phyloP scores from a whole-genome alignment of 2,888 invertebrate species.

The Siphlonurus alternatus region DNA sequence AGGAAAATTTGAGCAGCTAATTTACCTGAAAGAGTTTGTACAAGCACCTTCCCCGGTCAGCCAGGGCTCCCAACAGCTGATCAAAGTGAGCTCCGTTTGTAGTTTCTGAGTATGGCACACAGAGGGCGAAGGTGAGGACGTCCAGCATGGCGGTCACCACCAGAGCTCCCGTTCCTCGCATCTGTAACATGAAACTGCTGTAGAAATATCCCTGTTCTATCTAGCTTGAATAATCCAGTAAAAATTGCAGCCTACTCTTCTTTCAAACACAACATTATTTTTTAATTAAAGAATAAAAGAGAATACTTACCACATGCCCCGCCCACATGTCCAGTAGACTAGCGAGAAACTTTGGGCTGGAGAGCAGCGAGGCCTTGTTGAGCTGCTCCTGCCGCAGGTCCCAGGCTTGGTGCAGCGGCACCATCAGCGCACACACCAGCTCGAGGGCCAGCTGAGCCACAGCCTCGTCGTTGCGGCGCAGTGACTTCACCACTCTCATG shows the following conservation, averaged over 20 bases:
- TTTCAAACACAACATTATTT: no score
- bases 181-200: conserved; percentile 32
- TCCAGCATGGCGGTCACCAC: conserved; percentile 97
- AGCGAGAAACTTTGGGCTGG: conserved; percentile 81
- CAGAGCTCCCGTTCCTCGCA: conserved; percentile 82
- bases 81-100: conserved; percentile 96
- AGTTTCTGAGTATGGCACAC: conserved; percentile 98
- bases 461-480: conserved; percentile 73
- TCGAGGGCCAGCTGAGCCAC: conserved; percentile 94
- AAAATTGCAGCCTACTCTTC: no score
- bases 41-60: conserved; percentile 73
- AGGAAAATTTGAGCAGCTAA: not conserved
- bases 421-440: conserved; percentile 94
- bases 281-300: no score
- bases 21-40: conserved; percentile 79
- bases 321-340: conserved; percentile 90
- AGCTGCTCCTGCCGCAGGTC: conserved; percentile 95
- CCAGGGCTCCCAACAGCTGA: conserved; percentile 81
- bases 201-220: not conserved
- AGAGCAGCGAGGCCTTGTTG: conserved; percentile 90
- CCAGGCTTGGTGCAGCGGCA: conserved; percentile 75
- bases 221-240: no score
- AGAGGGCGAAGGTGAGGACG: conserved; percentile 91
- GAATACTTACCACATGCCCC: conserved; percentile 77
- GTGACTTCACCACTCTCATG: conserved; percentile 72